These are phyloP conservation scores for Caranx melampygus DNA, from an alignment of 2,113 vertebrate genomes.

Conservation along the genomic window DNA sequence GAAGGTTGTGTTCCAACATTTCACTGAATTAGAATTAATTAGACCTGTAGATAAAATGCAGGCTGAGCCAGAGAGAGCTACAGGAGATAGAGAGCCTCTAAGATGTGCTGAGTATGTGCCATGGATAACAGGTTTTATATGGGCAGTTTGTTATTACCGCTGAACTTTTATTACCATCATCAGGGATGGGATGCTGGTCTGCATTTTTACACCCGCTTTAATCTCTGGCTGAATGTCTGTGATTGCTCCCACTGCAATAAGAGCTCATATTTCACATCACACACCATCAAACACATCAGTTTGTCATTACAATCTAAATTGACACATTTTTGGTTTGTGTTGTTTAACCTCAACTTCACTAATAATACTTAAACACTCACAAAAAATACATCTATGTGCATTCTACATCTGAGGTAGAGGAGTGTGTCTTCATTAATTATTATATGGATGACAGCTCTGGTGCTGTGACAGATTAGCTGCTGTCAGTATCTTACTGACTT, in stretches of 20 bases:
- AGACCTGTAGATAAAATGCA: not conserved
- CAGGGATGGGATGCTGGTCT: slow-evolving; percentile 69
- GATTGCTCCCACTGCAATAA: slow-evolving; percentile 61
- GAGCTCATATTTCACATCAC: slow-evolving; percentile 45
- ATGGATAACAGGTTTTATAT: slow-evolving; percentile 74
- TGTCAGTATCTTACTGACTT: slow-evolving; percentile 8
- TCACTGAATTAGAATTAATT: slow-evolving; percentile 6
- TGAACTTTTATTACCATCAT: slow-evolving; percentile 76
- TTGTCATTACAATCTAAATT: not conserved
- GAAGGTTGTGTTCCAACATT: not conserved
- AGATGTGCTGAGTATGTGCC: slow-evolving; percentile 75
- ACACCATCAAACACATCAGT: slow-evolving; percentile 15
- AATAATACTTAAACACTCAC: not conserved
- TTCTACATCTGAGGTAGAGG: not conserved
- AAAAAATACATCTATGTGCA: not conserved
- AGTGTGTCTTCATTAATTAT: not conserved
- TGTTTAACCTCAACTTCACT: not conserved
- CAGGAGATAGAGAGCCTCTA: slow-evolving; percentile 24
- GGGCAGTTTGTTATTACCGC: slow-evolving; percentile 70
- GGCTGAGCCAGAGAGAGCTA: slow-evolving; percentile 2
- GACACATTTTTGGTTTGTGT: not conserved
- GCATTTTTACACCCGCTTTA: slow-evolving; percentile 68
- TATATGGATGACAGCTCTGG: not conserved
- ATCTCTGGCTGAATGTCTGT: slow-evolving; percentile 66
- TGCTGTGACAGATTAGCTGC: slow-evolving; percentile 10